Conservation (phyloP, 2,113 vertebrate species). For the Urocolius indicus region DNA sequence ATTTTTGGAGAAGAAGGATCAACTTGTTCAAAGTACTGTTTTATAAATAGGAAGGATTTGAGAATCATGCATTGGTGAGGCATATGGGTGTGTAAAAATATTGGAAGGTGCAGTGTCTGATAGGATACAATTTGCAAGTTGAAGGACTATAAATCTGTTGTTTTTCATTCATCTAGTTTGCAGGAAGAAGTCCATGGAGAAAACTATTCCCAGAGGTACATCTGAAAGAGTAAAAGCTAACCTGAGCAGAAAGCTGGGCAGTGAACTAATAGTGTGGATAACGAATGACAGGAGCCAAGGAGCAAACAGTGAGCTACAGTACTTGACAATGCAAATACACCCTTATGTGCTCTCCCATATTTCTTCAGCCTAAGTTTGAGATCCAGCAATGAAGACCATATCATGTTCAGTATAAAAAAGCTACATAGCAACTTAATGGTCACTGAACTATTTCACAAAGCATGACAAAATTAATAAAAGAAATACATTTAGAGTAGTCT, state of each 20-base stretch:
- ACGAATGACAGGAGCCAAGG: not conserved
- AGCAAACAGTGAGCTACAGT: not conserved
- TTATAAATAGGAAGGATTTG: not conserved
- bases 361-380: not conserved
- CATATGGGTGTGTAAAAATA: not conserved
- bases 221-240: not conserved
- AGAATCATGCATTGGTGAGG: not conserved
- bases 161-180: not conserved
- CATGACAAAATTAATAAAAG: not conserved
- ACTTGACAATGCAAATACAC: not conserved
- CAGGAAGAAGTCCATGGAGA: not conserved
- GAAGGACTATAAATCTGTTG: not conserved
- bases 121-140: not conserved
- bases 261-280: not conserved
- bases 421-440: not conserved
- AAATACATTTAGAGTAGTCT: not conserved
- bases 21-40: not conserved
- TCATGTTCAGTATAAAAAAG: not conserved
- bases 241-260: not conserved
- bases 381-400: not conserved
- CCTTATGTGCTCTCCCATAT: not conserved
- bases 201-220: not conserved
- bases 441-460: not conserved
- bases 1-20: not conserved
- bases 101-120: not conserved